Conservation (phyloP, 2,113 vertebrate species). For the Trematocara unimaculatum region DNA sequence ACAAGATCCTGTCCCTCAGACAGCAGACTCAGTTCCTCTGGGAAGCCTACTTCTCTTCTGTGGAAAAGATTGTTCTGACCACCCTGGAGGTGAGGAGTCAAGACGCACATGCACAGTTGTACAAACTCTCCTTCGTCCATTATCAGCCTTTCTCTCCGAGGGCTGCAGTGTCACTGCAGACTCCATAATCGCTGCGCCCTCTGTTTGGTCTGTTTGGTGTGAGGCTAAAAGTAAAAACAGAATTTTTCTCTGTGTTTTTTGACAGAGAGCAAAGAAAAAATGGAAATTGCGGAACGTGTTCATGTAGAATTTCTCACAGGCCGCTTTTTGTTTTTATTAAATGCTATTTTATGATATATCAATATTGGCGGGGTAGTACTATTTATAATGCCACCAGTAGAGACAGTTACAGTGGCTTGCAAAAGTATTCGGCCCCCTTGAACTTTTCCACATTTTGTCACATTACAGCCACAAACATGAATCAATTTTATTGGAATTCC, state of each 20-base stretch:
- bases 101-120: neutral
- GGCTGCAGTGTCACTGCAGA: neutral
- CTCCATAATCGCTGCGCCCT: neutral
- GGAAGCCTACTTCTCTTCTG: conserved; percentile 71
- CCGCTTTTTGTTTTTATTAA: neutral
- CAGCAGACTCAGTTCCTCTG: conserved; percentile 73
- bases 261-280: neutral
- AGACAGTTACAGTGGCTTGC: neutral
- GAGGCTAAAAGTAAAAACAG: neutral
- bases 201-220: neutral
- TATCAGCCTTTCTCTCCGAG: conserved; percentile 11
- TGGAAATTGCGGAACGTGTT: neutral
- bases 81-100: conserved; percentile 62
- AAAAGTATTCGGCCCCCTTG: neutral
- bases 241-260: neutral
- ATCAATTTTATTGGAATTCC: neutral
- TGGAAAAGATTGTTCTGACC: conserved; percentile 72
- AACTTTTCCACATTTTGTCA: neutral
- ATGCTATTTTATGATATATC: neutral
- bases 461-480: neutral
- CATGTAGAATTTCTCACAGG: neutral
- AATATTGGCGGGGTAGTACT: neutral
- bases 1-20: conserved; percentile 67
- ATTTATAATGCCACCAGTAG: neutral
- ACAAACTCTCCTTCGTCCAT: neutral